A percentile compares a stretch with the other conserved stretches of the same genome.
Evolutionary conservation across 2,888 invertebrate species (phyloP).

Genomic region (Monochamus alternatus): DNA sequence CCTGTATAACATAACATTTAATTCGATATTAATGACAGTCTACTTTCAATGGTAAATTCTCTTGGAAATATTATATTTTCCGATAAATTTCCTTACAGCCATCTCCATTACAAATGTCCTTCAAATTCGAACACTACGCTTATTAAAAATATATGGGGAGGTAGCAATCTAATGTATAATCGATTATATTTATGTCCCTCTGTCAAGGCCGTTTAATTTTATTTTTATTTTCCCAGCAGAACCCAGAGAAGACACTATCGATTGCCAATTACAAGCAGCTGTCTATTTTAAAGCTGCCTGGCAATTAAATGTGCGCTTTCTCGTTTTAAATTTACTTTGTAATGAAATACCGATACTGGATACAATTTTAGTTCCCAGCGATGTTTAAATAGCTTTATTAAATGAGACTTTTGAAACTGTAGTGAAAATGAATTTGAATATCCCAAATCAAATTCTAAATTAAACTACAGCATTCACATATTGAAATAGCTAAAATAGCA

Average conservation of each 20-base stretch:
- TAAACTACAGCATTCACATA: too few species aligned
- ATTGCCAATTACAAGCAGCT: not conserved
- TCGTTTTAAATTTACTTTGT: not conserved
- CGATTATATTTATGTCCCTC: constrained; percentile 3
- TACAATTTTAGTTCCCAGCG: not conserved
- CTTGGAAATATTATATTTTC: too few species aligned
- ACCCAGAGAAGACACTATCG: constrained; percentile 2
- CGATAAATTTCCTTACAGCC: not conserved
- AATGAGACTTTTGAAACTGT: too few species aligned
- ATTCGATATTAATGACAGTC: too few species aligned
- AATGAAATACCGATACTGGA: not conserved
- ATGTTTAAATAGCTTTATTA: too few species aligned
- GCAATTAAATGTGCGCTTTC: not conserved
- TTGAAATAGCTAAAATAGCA: too few species aligned
- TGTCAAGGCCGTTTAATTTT: not conserved
- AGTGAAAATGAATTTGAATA: too few species aligned
- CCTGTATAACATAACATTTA: too few species aligned
- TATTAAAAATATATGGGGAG: not conserved
- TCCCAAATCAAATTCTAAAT: too few species aligned
- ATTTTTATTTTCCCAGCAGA: not conserved
- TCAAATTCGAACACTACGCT: not conserved
- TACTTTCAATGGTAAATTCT: too few species aligned
- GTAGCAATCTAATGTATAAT: not conserved
- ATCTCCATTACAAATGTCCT: not conserved
- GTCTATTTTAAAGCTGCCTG: not conserved